Evolutionary conservation across 2,797 vertebrate species (phyloP), one percentile per base, ranked within the genome.

Genomic region (Falco rusticolus): DNA sequence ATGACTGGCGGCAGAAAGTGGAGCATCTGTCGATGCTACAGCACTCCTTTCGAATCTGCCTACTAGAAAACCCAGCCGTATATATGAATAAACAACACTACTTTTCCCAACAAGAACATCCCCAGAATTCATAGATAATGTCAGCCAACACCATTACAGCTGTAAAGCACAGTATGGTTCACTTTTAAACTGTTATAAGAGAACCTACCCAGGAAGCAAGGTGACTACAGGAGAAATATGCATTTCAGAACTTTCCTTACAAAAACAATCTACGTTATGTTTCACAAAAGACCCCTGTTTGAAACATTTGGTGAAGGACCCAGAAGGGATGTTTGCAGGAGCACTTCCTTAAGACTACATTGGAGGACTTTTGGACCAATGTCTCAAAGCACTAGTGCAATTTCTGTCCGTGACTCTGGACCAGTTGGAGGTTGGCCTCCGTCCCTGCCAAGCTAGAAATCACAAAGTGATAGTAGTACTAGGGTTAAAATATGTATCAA

Each of bases 11-110:
- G 59, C 39, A 85, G 56, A 61, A 37, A 28, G 15, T 0, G 7
- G 43, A 76, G 41, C 24, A 83, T 26, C 54, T 2, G 0, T 1
- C 34, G 57, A 39, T 0, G 1, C 33, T 43, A 25, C 16, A 54
- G 22, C 2, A 14, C 37, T 50, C 13, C 43, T 76, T 47, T 48
- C 16, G 56, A n/a, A 78, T 24, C 34, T 29, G 43, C 31, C 64
- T 19, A 6, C 21, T 11, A 24, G 57, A 89, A 92, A 91, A 31
- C 21, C 6, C 77, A 59, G 54, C 1, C 1, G 60, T 4, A 1
- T 9, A 79, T 18, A 53, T 31, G 39, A 51, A 39, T 56, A 60
- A 76, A 95, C 45, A 78, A 21, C 39, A 57, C 11, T 1, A 7
- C 15, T 41, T 65, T 37, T 74, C 69, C 84, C 53, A 80, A 13